phyloP scores from a whole-genome alignment of 2,888 invertebrate genomes.

The Macroteleia sp. region DNA sequence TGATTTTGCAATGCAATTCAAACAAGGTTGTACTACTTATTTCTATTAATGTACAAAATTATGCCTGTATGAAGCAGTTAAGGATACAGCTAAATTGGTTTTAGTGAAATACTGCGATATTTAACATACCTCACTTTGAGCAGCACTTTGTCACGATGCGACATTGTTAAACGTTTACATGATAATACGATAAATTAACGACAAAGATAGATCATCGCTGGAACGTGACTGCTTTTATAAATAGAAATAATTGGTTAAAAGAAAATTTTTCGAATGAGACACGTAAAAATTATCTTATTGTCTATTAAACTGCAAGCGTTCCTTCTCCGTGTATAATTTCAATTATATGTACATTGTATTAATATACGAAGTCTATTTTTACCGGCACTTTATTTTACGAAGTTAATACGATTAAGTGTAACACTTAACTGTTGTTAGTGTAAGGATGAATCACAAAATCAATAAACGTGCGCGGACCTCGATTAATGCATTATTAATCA shows the following conservation, averaged over 20 bases:
- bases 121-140: conserved; percentile 10
- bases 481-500: neutral
- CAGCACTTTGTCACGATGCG: neutral
- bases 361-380: no score
- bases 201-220: no score
- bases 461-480: neutral
- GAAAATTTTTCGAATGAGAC: no score
- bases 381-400: no score
- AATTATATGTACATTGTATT: no score
- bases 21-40: conserved; percentile 39
- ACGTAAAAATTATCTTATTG: no score
- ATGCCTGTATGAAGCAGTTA: conserved; percentile 14
- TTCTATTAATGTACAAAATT: conserved; percentile 41
- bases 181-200: neutral
- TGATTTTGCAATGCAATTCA: conserved; percentile 19
- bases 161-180: neutral
- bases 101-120: conserved; percentile 30
- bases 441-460: neutral
- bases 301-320: no score
- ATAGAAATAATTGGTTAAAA: no score
- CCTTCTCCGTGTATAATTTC: no score
- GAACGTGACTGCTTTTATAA: no score
- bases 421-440: neutral
- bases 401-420: neutral
- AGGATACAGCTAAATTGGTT: conserved; percentile 41